Percentiles rank a stretch among this genome's conserved stretches.
These are phyloP conservation scores for Drosophila repleta DNA, from an alignment of 1,140 invertebrate species.

Conservation along the genomic window DNA sequence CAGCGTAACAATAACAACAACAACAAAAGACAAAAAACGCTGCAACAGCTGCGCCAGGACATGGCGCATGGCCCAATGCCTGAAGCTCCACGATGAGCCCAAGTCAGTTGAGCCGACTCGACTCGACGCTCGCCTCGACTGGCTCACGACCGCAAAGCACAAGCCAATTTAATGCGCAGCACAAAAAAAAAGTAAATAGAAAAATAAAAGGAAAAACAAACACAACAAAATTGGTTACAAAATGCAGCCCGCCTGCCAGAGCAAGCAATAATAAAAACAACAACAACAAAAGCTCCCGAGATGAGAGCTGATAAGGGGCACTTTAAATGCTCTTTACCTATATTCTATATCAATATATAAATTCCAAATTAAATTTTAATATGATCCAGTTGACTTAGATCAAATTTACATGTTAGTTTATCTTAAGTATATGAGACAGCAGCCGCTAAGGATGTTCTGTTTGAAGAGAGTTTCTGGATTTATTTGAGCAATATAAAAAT, in stretches of 20 bases:
- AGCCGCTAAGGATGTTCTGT: too few relatives aligned
- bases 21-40: slow-evolving; percentile 16
- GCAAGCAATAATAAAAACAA: slow-evolving; percentile 39
- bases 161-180: slow-evolving; percentile 69
- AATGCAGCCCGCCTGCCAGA: slow-evolving; percentile 61
- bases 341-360: too few relatives aligned
- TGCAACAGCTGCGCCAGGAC: slow-evolving; percentile 66
- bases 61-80: slow-evolving; percentile 4
- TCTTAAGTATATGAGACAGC: too few relatives aligned
- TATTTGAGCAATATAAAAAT: too few relatives aligned
- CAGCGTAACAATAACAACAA: slow-evolving; percentile 13
- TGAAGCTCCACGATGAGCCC: slow-evolving; percentile 10
- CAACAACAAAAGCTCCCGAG: slow-evolving; percentile 27
- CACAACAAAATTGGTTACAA: slow-evolving; percentile 70
- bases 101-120: slow-evolving; percentile 20
- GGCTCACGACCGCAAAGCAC: slow-evolving; percentile 47
- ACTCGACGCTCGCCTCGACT: slow-evolving; percentile 1
- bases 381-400: too few relatives aligned
- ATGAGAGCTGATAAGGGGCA: background rate
- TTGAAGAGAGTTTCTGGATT: too few relatives aligned
- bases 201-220: slow-evolving; percentile 62
- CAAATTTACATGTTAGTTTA: too few relatives aligned
- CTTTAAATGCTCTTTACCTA: slow-evolving; percentile 5
- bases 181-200: slow-evolving; percentile 2
- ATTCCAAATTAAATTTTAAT: too few relatives aligned